phyloP scores from a whole-genome alignment of 1,140 invertebrate genomes.

The Penaeus indicus region DNA sequence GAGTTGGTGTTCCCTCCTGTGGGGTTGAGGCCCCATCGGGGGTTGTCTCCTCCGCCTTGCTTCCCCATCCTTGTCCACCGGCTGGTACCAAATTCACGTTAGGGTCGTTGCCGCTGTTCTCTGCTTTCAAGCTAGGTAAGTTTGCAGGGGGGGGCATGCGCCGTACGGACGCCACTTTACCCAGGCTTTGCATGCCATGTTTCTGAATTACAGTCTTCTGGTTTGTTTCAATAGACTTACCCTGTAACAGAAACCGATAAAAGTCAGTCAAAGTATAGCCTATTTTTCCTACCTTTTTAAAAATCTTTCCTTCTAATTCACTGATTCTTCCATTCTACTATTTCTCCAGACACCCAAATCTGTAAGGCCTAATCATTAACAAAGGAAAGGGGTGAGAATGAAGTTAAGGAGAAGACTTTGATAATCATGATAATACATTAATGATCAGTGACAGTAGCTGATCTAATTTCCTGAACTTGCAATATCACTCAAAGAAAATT shows the following conservation, averaged over 20 bases:
- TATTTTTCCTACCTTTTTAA: too few species aligned
- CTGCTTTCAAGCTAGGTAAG: conserved; percentile 96
- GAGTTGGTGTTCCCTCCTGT: conserved; percentile 56
- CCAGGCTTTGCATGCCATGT: conserved; percentile 99
- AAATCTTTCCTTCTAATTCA: not conserved
- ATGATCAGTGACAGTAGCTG: too few species aligned
- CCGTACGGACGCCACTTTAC: conserved; percentile 95
- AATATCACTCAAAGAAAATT: not conserved
- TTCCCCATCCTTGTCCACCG: conserved; percentile 82
- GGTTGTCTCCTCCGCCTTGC: conserved; percentile 71
- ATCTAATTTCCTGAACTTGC: not conserved
- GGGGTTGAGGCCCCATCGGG: conserved; percentile 54
- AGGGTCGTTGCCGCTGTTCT: conserved; percentile 84
- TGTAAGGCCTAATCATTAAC: too few species aligned
- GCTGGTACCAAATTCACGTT: conserved; percentile 81
- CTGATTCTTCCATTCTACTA: too few species aligned
- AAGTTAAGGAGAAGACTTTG: not conserved
- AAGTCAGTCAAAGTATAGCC: not conserved
- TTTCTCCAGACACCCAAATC: too few species aligned
- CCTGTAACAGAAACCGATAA: conserved; percentile 74
- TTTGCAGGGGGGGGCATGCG: conserved; percentile 88
- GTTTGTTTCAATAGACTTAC: conserved; percentile 88
- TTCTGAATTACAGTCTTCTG: conserved; percentile 91
- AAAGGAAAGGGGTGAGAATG: too few species aligned
- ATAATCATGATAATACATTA: too few species aligned